Evolutionary conservation across 2,797 vertebrate genomes (phyloP).

Genomic region (Enteromius viviparus): DNA sequence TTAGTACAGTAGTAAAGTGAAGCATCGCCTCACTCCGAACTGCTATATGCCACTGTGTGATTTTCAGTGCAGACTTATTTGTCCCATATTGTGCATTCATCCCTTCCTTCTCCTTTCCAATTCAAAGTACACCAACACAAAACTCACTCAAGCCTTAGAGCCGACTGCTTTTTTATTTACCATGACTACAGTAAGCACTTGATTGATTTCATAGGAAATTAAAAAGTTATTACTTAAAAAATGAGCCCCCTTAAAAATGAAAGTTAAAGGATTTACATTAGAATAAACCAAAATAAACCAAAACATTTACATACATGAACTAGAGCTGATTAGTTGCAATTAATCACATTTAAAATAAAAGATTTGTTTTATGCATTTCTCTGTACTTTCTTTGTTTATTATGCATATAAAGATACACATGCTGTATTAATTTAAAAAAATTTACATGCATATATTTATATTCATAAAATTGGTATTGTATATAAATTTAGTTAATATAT

Average conservation of each 20-base stretch:
- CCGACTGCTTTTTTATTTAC: not conserved
- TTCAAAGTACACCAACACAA: not conserved
- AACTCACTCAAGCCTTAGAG: not conserved
- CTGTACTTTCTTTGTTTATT: no score
- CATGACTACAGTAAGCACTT: not conserved
- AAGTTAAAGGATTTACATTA: not conserved
- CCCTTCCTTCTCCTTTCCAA: not conserved
- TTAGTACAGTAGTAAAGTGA: constrained; percentile 75
- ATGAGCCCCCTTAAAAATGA: not conserved
- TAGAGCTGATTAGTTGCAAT: no score
- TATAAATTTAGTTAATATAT: no score
- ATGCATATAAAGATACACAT: no score
- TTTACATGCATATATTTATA: no score
- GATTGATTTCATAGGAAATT: not conserved
- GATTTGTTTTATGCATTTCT: no score
- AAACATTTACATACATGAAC: not conserved
- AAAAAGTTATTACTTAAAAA: not conserved
- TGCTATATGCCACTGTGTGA: constrained; percentile 70
- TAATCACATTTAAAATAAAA: no score
- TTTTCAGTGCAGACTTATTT: constrained; percentile 62
- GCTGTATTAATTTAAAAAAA: no score
- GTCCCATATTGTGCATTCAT: constrained; percentile 63
- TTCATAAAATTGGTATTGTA: no score
- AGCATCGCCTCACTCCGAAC: constrained; percentile 65
- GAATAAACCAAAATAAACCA: not conserved